These are phyloP conservation scores for Leontopithecus rosalia DNA, from an alignment of 2,797 vertebrate genomes.

Conservation along the genomic window DNA sequence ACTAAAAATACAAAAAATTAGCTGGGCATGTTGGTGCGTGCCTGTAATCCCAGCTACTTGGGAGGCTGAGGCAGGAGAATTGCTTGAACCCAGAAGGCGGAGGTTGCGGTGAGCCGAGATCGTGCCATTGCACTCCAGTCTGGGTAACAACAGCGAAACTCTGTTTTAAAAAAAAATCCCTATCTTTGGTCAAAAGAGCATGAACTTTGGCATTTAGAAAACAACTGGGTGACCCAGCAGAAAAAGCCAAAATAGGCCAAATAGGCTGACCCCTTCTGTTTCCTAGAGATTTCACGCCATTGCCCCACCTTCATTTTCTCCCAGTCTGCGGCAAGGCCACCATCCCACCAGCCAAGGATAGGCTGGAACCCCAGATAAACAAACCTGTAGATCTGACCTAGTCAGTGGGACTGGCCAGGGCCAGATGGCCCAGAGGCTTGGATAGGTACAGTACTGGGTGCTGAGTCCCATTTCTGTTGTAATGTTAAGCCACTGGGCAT, in stretches of 20 bases:
- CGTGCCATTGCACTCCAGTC: no score
- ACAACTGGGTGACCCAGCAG: neutral
- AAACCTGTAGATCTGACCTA: neutral
- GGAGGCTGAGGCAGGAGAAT: no score
- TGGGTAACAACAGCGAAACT: no score
- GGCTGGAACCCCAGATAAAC: neutral
- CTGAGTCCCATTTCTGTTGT: no score
- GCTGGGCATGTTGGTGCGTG: no score
- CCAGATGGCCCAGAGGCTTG: neutral
- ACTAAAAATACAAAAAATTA: no score
- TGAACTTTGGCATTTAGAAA: neutral
- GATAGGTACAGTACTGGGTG: neutral
- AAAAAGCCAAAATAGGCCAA: neutral
- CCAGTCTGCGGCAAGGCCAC: neutral
- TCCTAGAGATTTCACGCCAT: neutral
- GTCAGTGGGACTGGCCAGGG: no score
- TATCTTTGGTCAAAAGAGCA: neutral
- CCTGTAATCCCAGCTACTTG: no score
- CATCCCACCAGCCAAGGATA: neutral
- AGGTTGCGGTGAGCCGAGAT: no score
- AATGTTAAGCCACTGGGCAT: rapidly evolving
- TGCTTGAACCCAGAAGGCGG: no score
- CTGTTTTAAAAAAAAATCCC: neutral
- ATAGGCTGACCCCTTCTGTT: rapidly evolving
- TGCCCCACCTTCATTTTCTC: neutral